A percentile compares a stretch with the other conserved stretches of the same genome.
Evolutionary conservation across 1,140 invertebrate species (phyloP).

Genomic region (Manduca sexta): DNA sequence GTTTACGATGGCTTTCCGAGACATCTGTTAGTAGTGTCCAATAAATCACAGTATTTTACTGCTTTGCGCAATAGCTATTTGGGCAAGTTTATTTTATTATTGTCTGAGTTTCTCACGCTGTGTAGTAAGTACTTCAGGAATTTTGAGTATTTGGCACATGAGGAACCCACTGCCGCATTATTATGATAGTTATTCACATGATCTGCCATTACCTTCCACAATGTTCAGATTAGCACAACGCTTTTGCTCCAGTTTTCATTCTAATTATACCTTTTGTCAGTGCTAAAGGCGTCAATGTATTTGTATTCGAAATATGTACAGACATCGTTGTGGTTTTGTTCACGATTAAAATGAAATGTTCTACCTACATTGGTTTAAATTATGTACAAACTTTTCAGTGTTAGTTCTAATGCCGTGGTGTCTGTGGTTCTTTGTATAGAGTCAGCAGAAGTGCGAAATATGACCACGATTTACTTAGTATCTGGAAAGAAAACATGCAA

Average conservation of each 20-base stretch:
- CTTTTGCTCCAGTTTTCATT: no score
- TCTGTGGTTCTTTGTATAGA: constrained; percentile 9
- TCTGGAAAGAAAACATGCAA: constrained; percentile 23
- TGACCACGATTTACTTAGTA: constrained; percentile 35
- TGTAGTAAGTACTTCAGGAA: constrained; percentile 23
- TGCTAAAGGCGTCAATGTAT: no score
- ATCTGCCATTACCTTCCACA: no score
- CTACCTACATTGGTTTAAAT: no score
- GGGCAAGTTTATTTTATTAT: constrained; percentile 33
- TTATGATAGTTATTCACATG: background rate
- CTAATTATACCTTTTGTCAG: no score
- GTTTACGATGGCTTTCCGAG: constrained; percentile 30
- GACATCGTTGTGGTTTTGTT: no score
- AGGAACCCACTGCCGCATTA: constrained; percentile 11
- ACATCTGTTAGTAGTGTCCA: constrained; percentile 23
- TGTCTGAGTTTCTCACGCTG: constrained; percentile 15
- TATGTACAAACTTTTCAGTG: no score
- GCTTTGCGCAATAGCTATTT: constrained; percentile 27
- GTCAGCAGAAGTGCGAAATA: constrained; percentile 37
- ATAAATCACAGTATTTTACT: constrained; percentile 37
- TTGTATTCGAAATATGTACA: no score
- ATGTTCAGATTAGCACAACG: no score
- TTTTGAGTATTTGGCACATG: constrained; percentile 30
- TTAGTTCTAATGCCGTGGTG: no score
- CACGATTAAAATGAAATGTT: no score